Conservation (phyloP, 2,113 vertebrate species). For the Siphamia tubifer region DNA sequence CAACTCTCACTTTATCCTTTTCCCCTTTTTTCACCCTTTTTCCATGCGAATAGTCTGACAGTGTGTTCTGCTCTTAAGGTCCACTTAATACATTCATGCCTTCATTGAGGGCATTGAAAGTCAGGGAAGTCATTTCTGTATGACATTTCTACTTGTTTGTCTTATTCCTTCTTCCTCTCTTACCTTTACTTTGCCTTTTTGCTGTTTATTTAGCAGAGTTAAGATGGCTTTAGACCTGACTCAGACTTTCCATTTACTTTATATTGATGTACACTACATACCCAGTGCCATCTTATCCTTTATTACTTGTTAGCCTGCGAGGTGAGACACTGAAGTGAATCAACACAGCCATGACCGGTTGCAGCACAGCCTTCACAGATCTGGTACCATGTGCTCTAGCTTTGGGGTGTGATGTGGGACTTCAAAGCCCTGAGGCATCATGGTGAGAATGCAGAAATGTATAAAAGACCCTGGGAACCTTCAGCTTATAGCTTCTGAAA, state of each 20-base stretch:
- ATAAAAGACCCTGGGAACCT: neutral
- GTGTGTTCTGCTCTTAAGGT: neutral
- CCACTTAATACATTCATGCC: neutral
- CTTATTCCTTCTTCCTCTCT: no score
- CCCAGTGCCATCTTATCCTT: no score
- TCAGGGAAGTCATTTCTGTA: neutral
- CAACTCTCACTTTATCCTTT: neutral
- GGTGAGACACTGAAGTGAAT: constrained; percentile 1
- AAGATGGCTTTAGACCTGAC: no score
- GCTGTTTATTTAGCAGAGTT: no score
- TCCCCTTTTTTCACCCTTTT: neutral
- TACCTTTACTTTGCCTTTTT: no score
- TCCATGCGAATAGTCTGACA: neutral
- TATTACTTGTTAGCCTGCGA: neutral
- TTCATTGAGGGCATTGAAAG: neutral
- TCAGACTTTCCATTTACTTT: no score
- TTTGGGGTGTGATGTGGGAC: neutral
- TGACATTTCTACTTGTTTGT: neutral
- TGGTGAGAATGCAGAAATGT: neutral
- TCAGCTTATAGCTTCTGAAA: neutral
- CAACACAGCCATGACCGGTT: neutral
- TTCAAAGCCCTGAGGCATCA: neutral
- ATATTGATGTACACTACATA: no score
- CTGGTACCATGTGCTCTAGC: neutral
- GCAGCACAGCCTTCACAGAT: neutral